Percentiles rank a stretch among this genome's conserved stretches.
Conservation (phyloP, 2,113 vertebrate species). For the Chelonoidis abingdonii region DNA sequence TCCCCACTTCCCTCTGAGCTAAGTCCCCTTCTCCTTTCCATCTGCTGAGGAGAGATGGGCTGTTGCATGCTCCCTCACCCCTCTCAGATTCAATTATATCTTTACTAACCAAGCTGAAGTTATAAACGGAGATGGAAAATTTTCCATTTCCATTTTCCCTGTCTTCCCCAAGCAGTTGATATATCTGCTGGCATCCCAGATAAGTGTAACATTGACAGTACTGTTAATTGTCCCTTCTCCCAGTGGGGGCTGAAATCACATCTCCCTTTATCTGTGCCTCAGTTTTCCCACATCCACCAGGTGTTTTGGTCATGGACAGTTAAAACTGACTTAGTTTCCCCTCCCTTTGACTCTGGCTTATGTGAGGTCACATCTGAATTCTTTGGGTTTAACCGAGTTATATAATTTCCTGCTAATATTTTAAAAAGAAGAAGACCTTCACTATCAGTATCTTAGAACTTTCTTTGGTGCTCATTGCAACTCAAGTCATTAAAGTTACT, state of each 20-base stretch:
- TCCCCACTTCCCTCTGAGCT: neutral
- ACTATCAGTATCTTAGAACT: neutral
- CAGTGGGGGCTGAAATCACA: neutral
- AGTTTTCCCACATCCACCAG: neutral
- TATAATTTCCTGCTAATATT: neutral
- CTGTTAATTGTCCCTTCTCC: neutral
- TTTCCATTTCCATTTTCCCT: neutral
- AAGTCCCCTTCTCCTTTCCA: neutral
- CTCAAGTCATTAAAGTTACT: neutral
- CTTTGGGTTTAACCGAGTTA: neutral
- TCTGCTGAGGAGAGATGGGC: neutral
- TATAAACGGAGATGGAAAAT: neutral
- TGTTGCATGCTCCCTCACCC: neutral
- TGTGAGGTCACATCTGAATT: neutral
- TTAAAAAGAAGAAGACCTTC: rapidly evolving
- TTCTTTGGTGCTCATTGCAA: neutral
- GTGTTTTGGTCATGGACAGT: rapidly evolving
- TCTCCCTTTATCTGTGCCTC: neutral
- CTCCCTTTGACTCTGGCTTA: neutral
- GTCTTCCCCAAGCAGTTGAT: neutral
- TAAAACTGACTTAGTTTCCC: neutral
- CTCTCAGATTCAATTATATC: neutral
- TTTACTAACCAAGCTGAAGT: neutral
- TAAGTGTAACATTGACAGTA: neutral
- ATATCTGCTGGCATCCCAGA: no score